Conservation (phyloP, 2,113 vertebrate species). For the Dipodomys spectabilis region DNA sequence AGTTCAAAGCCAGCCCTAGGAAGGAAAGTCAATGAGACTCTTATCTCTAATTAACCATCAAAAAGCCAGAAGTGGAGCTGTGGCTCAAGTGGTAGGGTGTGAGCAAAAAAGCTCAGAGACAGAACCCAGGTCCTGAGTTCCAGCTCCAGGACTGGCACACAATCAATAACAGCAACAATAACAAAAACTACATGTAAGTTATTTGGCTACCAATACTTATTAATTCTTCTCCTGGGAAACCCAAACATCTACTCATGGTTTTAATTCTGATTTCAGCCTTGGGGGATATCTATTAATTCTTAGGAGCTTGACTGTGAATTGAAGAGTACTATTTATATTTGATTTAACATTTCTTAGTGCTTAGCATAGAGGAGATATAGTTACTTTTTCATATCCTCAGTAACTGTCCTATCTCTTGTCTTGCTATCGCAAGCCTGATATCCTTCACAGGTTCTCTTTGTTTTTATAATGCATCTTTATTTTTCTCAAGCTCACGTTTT, state of each 20-base stretch:
- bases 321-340: neutral
- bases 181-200: neutral
- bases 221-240: neutral
- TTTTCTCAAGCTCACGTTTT: neutral
- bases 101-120: no score
- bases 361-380: neutral
- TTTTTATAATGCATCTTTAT: neutral
- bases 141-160: no score
- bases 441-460: no score
- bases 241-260: neutral
- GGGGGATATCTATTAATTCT: neutral
- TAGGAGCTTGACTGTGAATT: neutral
- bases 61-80: no score
- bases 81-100: no score
- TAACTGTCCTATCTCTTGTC: neutral
- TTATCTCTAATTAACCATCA: no score
- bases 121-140: no score
- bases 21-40: no score
- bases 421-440: neutral
- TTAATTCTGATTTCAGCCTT: no score
- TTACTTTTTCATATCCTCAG: neutral
- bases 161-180: no score
- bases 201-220: neutral
- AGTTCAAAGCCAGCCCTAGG: no score
- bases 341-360: neutral